Evolutionary conservation across 37 sponge, comb jelly and placozoan species (phyloP), one percentile per base, ranked within the genome.

Genomic region (Halisarca cf. caerulea): DNA sequence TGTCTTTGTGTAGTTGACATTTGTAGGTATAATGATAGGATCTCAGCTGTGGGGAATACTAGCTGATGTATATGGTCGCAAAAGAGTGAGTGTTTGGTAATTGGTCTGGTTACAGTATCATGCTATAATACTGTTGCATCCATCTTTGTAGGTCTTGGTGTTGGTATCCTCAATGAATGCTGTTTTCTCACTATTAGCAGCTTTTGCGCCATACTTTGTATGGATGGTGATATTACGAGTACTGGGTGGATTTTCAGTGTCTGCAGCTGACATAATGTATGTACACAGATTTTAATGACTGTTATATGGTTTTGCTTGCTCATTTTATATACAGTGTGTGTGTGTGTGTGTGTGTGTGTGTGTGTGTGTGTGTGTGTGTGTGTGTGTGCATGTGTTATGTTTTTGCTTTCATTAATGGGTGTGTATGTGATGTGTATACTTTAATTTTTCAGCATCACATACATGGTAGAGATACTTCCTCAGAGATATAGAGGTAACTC

Each of bases 1-100:
- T 47, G 6, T 47, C 11, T 6, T 14, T 15, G n/a, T 62, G 3
- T 38, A 90, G 92, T 42, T 93, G 24, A 85, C 90, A 28, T 93
- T 93, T 81, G 64, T 86, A 61, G 94, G 94, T 30, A 81, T 90
- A n/a, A 55, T 93, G 32, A 8, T 90, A 80, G 94, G 94, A 24
- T 74, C 82, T 40, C 36, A 82, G 20, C 28, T 82, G 23, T 90
- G 86, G 85, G 94, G 94, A 4, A 5, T 82, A 1, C 17, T 90
- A 2, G 78, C 85, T 47, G 94, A 93, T 42, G 36, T 41, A 0
- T 44, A 80, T 72, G 94, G 94, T 34, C 72, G 92, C 27, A 90
- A 79, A 24, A 73, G 36, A 30, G 86, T 85, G 21, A 57, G 60
- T 59, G 1, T 9, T 24, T 74, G 64, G 30, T 33, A 78, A 21